phyloP scores from a whole-genome alignment of 1,140 invertebrate species.

The Lasioglossum albipes region DNA sequence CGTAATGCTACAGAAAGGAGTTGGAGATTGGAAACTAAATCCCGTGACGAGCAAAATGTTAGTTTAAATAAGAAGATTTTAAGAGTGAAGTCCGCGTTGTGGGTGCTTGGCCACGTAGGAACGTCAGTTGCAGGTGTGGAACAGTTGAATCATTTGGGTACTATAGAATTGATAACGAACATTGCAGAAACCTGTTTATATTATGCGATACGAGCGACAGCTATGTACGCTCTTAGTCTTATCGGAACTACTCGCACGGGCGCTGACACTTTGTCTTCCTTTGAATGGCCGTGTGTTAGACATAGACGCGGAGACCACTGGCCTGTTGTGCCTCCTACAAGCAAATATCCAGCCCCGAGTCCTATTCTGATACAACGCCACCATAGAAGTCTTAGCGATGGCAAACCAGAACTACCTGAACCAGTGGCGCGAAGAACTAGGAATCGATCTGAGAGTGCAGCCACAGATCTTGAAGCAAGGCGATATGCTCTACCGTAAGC shows the following conservation, averaged over 20 bases:
- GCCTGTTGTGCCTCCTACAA: conserved; percentile 84
- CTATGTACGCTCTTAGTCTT: conserved; percentile 92
- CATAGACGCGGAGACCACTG: conserved; percentile 91
- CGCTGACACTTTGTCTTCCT: conserved; percentile 85
- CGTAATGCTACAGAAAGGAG: conserved; percentile 74
- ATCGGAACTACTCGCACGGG: conserved; percentile 91
- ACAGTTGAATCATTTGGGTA: conserved; percentile 83
- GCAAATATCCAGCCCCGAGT: conserved; percentile 74
- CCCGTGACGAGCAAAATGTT: conserved; percentile 60
- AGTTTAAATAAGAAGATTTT: conserved; percentile 81
- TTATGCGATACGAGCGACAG: conserved; percentile 93
- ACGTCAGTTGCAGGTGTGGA: conserved; percentile 87
- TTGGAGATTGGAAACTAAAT: conserved; percentile 66
- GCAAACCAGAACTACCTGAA: conserved; percentile 75
- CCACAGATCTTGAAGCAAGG: conserved; percentile 73
- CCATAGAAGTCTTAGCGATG: conserved; percentile 77
- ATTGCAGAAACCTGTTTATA: conserved; percentile 89
- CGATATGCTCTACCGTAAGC: conserved; percentile 71
- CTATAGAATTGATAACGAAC: conserved; percentile 83
- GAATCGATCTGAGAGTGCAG: conserved; percentile 77
- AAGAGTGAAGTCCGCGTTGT: conserved; percentile 92
- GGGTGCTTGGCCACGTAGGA: conserved; percentile 92
- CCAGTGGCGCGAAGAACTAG: conserved; percentile 71
- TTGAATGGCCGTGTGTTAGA: conserved; percentile 91
- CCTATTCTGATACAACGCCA: conserved; percentile 75